A percentile compares a stretch with the other conserved stretches of the same genome.
These are phyloP conservation scores for Elysia chlorotica DNA, from an alignment of 1,140 invertebrate genomes.

Conservation along the genomic window DNA sequence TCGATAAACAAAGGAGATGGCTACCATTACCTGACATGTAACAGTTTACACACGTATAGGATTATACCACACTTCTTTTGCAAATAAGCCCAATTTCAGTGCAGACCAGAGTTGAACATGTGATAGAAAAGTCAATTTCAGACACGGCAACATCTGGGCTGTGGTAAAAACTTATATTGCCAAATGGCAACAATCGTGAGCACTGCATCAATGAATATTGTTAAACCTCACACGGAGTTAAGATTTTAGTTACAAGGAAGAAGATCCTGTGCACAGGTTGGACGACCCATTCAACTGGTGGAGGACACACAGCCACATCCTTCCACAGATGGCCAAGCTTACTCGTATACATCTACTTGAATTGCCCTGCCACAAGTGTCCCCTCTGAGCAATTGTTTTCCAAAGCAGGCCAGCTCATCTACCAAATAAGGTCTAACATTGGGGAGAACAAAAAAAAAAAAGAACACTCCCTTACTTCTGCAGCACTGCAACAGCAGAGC, in stretches of 20 bases:
- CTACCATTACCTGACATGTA: no score
- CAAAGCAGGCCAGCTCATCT: constrained; percentile 21
- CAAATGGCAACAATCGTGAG: neutral
- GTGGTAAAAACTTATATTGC: neutral
- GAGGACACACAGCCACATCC: neutral
- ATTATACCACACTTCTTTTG: no score
- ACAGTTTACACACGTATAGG: no score
- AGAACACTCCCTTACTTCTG: constrained; percentile 10
- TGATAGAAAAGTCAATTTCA: neutral
- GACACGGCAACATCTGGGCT: neutral
- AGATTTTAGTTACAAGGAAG: constrained; percentile 8
- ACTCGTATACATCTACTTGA: no score
- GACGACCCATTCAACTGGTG: constrained; percentile 24
- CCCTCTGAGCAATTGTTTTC: constrained; percentile 29
- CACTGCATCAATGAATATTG: neutral
- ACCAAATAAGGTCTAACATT: constrained; percentile 8
- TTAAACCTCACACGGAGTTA: neutral
- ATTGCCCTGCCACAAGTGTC: constrained; percentile 27
- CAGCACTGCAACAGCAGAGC: no score
- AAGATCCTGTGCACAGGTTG: neutral
- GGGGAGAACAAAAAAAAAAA: constrained; percentile 14
- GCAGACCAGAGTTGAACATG: neutral
- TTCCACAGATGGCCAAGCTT: constrained; percentile 11
- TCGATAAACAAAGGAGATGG: no score
- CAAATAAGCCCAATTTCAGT: no score